Conservation (phyloP, 2,113 vertebrate genomes). For the Trichechus manatus region DNA sequence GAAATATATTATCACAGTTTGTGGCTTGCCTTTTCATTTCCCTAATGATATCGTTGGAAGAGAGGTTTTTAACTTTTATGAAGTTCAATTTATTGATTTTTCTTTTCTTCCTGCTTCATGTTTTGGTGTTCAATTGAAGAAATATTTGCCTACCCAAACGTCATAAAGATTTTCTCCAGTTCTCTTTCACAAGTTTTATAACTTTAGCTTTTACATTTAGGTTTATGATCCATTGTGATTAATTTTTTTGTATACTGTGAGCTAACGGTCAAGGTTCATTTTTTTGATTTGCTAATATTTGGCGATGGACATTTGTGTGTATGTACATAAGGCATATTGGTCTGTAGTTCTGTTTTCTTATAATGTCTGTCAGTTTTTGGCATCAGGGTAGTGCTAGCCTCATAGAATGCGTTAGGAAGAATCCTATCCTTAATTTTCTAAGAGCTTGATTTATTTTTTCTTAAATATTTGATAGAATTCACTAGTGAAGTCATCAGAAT, state of each 20-base stretch:
- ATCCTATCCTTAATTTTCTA: constrained; percentile 32
- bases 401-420: constrained; percentile 19
- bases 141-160: neutral
- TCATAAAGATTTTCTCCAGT: constrained; percentile 2
- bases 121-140: neutral
- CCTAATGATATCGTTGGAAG: constrained; percentile 17
- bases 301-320: neutral
- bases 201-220: constrained; percentile 52
- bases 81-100: neutral
- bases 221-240: neutral
- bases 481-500: neutral
- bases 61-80: neutral
- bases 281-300: constrained; percentile 35
- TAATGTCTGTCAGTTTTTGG: constrained; percentile 2
- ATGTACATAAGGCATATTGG: neutral
- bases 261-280: neutral
- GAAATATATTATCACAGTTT: constrained; percentile 32
- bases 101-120: constrained; percentile 17
- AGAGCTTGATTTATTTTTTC: constrained; percentile 50
- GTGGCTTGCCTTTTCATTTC: constrained; percentile 1
- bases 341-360: neutral
- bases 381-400: neutral
- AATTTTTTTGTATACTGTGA: neutral
- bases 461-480: constrained; percentile 53
- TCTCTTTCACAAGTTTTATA: neutral